Percentiles rank a stretch among this genome's conserved stretches.
Conservation (phyloP, 1,140 invertebrate species). For the Sitophilus oryzae region DNA sequence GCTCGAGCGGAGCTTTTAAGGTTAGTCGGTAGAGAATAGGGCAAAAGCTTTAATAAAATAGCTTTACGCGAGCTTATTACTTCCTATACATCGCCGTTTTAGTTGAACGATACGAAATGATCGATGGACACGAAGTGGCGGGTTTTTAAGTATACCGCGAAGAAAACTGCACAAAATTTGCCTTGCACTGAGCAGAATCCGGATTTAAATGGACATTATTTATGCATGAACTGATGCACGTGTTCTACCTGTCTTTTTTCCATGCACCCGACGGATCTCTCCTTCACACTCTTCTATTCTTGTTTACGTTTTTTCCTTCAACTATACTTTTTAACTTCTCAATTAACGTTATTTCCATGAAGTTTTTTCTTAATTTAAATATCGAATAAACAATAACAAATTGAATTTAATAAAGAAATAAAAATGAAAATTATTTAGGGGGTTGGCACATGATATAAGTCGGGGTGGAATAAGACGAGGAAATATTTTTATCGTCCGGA, state of each 20-base stretch:
- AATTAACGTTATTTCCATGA: not conserved
- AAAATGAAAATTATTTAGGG: not conserved
- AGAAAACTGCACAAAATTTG: constrained; percentile 3
- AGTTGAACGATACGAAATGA: not conserved
- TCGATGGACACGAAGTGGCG: not conserved
- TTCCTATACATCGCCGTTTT: constrained; percentile 7
- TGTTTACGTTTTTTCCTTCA: constrained; percentile 24
- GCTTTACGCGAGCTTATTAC: too few species aligned
- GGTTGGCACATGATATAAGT: too few species aligned
- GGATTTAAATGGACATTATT: constrained; percentile 25
- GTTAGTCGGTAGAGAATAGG: constrained; percentile 3
- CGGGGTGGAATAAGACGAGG: too few species aligned
- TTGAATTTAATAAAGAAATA: not conserved
- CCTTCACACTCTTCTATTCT: constrained; percentile 16
- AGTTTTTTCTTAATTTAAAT: not conserved
- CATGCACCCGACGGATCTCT: constrained; percentile 7
- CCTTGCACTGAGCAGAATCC: constrained; percentile 21
- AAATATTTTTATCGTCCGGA: constrained; percentile 10
- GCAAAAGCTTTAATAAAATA: too few species aligned
- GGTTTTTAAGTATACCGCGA: not conserved
- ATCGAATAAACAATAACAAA: not conserved
- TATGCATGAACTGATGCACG: constrained; percentile 34
- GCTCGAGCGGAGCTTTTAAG: constrained; percentile 8
- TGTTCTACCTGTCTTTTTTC: constrained; percentile 28
- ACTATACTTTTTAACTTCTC: not conserved